Evolutionary conservation across 35 echinoderm and acorn worm genomes (phyloP), one percentile per base, ranked within the genome.

Genomic region (Lytechinus pictus): DNA sequence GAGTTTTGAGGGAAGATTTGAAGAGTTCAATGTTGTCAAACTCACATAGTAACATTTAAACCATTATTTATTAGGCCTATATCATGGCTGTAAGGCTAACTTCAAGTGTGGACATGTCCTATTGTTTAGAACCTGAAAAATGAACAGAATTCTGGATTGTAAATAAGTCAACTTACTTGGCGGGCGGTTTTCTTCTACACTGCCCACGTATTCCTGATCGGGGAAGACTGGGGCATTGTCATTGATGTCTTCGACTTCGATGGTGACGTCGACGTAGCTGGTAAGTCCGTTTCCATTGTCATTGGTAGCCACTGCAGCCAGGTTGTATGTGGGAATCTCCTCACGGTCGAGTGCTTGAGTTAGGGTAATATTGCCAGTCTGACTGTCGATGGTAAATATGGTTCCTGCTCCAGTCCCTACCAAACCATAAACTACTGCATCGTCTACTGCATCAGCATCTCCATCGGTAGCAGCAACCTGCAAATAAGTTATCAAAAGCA

Each of bases 401-500:
- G 87, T 60, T 57, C 95, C 94, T 1, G 96, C 87, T 51, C 94
- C 97, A 3, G 96, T 86, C 6, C 98, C 98, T 28, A 95, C 53
- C 27, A 99, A 57, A 52, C 87, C 87, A 86, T 97, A 99, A 2
- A 86, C 86, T 7, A 99, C 96, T 58, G 56, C 60, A 19, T 56
- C 95, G 60, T 54, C 54, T 44, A 33, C 79, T 10, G 96, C 89
- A 52, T 57, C 94, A 9, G 61, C 57, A 51, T 97, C 97, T 71
- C 96, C 97, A 89, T 99, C 98, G 51, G 44, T 54, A 5, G 98
- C 97, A 52, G 33, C 55, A 3, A 99, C 98, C 98, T 99, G 86
- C 3, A 96, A 13, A 96, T 27, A 16, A 79, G 19, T 79, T 79
- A 24, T 79, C 61, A 24, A 58, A 58, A 44, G 33, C 33, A 44